phyloP scores from a whole-genome alignment of 35 echinoderm and acorn worm genomes.

The Diadema setosum region DNA sequence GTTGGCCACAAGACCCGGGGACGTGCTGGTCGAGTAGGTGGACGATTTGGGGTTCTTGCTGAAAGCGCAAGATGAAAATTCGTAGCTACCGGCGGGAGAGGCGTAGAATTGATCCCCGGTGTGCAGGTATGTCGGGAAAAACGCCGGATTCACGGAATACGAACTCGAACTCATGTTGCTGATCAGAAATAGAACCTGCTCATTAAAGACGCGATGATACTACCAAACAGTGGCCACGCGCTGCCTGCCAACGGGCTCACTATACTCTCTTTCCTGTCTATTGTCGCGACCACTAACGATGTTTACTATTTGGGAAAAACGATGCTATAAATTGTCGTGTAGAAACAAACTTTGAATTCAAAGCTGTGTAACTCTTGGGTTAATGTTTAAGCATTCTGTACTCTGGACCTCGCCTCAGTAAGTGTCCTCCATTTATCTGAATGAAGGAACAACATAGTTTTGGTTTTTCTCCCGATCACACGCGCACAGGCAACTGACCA shows the following conservation, averaged over 20 bases:
- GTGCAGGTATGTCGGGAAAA: conserved; percentile 24
- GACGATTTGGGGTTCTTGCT: conserved; percentile 16
- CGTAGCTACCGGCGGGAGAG: conserved; percentile 8
- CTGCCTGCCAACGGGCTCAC: too few species aligned
- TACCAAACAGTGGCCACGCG: background rate
- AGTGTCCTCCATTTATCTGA: background rate
- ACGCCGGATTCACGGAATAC: conserved; percentile 39
- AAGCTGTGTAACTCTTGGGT: background rate
- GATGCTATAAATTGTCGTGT: conserved; percentile 4
- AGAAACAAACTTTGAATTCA: background rate
- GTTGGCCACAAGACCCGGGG: background rate
- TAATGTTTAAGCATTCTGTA: conserved; percentile 3
- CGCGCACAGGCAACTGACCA: background rate
- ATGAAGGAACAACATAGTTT: background rate
- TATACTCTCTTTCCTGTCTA: background rate
- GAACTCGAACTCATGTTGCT: conserved; percentile 56
- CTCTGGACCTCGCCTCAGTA: background rate
- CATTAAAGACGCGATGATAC: background rate
- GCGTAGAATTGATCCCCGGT: conserved; percentile 25
- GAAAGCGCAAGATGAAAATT: conserved; percentile 34
- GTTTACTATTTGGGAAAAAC: conserved; percentile 5
- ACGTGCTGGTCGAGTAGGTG: background rate
- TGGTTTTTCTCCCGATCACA: background rate
- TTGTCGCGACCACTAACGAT: background rate
- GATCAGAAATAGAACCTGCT: background rate